Evolutionary conservation across 1,140 invertebrate species (phyloP), one percentile per base, ranked within the genome.

Genomic region (Dreissena polymorpha): DNA sequence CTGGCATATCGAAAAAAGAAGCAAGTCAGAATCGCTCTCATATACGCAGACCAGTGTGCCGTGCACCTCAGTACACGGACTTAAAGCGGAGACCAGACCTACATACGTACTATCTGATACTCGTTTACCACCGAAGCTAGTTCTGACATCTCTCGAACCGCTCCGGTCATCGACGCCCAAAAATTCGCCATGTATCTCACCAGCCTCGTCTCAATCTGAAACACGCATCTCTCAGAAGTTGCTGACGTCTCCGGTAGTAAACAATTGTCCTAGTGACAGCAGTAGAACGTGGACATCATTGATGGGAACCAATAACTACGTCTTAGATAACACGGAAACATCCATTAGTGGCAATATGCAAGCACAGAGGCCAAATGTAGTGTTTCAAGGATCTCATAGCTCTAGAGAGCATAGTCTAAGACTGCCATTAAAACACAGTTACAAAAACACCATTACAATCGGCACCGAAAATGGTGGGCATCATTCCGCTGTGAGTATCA

Each of bases 371-470:
- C 23, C 25, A 27, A 69, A 18, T n/a, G 67, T 21, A 27, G 16
- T 6, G 16, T 23, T n/a, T n/a, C 14, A n/a, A 69, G 25, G 67
- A 69, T 27, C n/a, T 3, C 18, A 63, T 10, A n/a, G 2, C 60
- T 25, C 18, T n/a, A 2, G 23, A n/a, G 60, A 63, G 23, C 60
- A 39, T 39, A 39, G 39, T 50, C 79, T 73, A n/a, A 55, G 79
- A 68, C 71, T 82, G 51, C 79, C 79, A 5, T 27, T 82, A 16
- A 82, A 82, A 53, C 79, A 82, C n/a, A 82, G 79, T 39, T 82
- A 82, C 69, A 82, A 82, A 55, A 70, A 82, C 12, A 60, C 67
- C 39, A n/a, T 25, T 51, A n/a, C 21, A 6, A 71, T 57, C 1
- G 10, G 2, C 39, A 39, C 39, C 39, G 39, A 39, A 39, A 39